phyloP scores from a whole-genome alignment of 2,113 vertebrate species.

The Alaudala cheleensis region DNA sequence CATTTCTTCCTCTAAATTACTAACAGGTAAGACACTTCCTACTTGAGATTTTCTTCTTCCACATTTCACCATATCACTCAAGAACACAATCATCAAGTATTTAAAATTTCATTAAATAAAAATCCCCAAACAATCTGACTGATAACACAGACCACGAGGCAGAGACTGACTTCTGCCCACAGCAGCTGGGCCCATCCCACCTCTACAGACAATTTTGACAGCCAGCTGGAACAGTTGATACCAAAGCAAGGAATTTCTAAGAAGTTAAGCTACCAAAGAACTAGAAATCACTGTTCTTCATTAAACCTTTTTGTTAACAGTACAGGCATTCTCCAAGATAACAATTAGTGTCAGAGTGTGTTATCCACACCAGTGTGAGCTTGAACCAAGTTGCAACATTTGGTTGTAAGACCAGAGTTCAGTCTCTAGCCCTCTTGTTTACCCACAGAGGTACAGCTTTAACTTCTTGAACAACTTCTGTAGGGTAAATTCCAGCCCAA shows the following conservation, averaged over 20 bases:
- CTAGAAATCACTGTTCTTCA: neutral
- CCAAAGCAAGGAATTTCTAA: neutral
- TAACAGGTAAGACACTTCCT: neutral
- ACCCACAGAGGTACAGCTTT: neutral
- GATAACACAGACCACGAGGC: neutral
- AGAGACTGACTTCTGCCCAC: neutral
- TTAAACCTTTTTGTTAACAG: neutral
- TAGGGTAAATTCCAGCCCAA: neutral
- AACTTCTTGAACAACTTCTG: neutral
- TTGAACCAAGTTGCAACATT: neutral
- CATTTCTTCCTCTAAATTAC: neutral
- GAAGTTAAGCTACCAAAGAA: neutral
- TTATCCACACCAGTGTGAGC: neutral
- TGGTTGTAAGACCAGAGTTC: neutral
- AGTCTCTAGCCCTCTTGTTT: neutral
- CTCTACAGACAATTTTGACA: neutral
- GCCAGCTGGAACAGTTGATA: neutral
- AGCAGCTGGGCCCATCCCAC: neutral
- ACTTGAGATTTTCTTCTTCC: neutral
- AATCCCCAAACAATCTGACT: neutral
- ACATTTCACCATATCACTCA: neutral
- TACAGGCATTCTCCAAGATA: neutral
- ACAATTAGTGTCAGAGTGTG: neutral
- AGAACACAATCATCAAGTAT: neutral
- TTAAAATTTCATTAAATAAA: neutral